Base-by-base conservation (phyloP, 2,797 vertebrate genomes). In the Saxicola maurus region DNA sequence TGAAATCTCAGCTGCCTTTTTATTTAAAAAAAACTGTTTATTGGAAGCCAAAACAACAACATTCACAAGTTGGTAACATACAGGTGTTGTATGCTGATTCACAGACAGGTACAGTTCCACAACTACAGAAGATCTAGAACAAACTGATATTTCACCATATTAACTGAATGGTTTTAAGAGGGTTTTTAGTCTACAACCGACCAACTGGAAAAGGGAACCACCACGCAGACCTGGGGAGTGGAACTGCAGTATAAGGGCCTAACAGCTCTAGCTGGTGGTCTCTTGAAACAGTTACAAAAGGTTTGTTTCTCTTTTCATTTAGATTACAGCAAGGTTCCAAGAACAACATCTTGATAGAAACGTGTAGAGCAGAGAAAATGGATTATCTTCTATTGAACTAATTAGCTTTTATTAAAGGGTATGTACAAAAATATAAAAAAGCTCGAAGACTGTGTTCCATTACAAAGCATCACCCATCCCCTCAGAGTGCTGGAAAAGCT, bases 41-140 rank as follows among this genome's bases (percentile, higher is more conserved):
- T 97, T 97, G 92, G 96, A 96, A 97, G 83, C 96, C 95, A 96
- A 96, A 97, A 97, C 96, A 96, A 91, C 94, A 95, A 96, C 96
- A 95, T 79, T 90, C 96, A 97, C 95, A 86, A 95, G 81, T 79
- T 64, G 90, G 49, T 93, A 95, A 96, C 91, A 94, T 51, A 93
- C 84, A 95, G 62, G 37, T 57, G 81, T 31, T 33, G 91, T 84
- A 89, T 94, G 95, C 90, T 9, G 76, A 87, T 86, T 96, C 86
- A 92, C 94, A 95, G 86, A 94, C 60, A 33, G 87, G 51, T 85
- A 96, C 91, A 92, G 82, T 82, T 94, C 89, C 95, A 96, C 95
- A 96, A 88, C 95, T 96, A 97, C 92, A 86, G 93, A 13, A 95
- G 93, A 84, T 94, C 94, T 94, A 97, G 72, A 95, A 96, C 90